phyloP scores from a whole-genome alignment of 2,113 vertebrate genomes.

The Amia ocellicauda region DNA sequence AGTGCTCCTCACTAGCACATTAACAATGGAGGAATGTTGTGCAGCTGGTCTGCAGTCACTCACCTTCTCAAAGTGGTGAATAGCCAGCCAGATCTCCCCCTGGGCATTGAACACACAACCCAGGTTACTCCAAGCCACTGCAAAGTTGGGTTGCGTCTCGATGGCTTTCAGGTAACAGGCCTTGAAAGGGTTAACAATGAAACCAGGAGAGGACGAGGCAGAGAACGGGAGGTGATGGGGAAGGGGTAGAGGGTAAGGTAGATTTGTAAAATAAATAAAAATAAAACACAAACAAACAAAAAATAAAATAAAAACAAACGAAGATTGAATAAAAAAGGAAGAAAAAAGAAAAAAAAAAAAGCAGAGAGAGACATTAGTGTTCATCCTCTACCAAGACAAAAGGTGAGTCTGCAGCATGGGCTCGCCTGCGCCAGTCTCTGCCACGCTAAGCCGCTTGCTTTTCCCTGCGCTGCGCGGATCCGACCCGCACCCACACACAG shows the following conservation, averaged over 20 bases:
- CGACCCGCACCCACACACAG: slow-evolving; percentile 82
- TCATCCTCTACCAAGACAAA: slow-evolving; percentile 83
- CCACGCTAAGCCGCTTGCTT: slow-evolving; percentile 93
- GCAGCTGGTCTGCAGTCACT: no score
- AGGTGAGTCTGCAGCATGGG: slow-evolving; percentile 99
- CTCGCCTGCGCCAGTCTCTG: slow-evolving; percentile 87
- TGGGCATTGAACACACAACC: slow-evolving; percentile 99
- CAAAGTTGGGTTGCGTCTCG: slow-evolving; percentile 99
- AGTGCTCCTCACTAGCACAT: no score
- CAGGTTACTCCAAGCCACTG: slow-evolving; percentile 98
- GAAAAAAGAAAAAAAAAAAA: slow-evolving; percentile 78
- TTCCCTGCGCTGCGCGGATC: slow-evolving; percentile 97
- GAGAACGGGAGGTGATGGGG: slow-evolving; percentile 61
- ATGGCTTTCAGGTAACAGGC: slow-evolving; percentile 99
- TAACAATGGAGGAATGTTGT: no score
- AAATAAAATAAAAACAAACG: slow-evolving; percentile 54
- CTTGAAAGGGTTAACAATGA: slow-evolving; percentile 81
- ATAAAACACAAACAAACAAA: slow-evolving; percentile 50
- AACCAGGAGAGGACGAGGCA: slow-evolving; percentile 65
- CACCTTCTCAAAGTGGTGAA: slow-evolving; percentile 99
- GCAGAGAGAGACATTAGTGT: slow-evolving; percentile 82
- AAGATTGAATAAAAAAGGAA: slow-evolving; percentile 69
- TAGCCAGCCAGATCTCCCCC: slow-evolving; percentile 98
- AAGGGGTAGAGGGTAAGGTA: slow-evolving; percentile 64
- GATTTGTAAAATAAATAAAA: slow-evolving; percentile 34